Evolutionary conservation across 2,888 invertebrate genomes (phyloP).

Genomic region (Callinectes sapidus): DNA sequence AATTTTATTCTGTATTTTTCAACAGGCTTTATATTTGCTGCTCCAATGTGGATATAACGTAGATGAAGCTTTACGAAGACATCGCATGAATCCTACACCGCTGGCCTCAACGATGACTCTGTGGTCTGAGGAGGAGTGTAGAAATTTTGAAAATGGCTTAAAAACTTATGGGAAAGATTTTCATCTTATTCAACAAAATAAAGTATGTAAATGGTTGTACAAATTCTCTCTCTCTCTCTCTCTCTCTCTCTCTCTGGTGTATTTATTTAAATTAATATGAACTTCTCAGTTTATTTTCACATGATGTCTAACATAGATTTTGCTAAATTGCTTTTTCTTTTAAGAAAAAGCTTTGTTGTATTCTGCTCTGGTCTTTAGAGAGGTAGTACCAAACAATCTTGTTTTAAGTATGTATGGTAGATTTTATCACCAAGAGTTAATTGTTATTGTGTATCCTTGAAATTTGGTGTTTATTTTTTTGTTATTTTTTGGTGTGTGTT

Average conservation of each 20-base stretch:
- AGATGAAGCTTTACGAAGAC: constrained; percentile 87
- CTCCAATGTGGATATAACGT: constrained; percentile 95
- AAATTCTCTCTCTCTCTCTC: not conserved
- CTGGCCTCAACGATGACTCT: constrained; percentile 86
- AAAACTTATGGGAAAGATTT: constrained; percentile 97
- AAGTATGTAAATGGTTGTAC: constrained; percentile 79
- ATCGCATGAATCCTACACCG: constrained; percentile 75
- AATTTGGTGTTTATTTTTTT: not conserved
- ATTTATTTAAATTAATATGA: too few relatives aligned
- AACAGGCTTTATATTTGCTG: constrained; percentile 89
- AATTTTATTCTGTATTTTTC: constrained; percentile 49
- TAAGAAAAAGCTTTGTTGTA: too few relatives aligned
- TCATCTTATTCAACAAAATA: constrained; percentile 92
- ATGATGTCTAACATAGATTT: too few relatives aligned
- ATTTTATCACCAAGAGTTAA: too few relatives aligned
- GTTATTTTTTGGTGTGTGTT: not conserved
- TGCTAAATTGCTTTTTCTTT: too few relatives aligned
- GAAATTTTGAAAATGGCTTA: constrained; percentile 96
- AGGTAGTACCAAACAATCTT: too few relatives aligned
- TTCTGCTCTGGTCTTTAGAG: too few relatives aligned
- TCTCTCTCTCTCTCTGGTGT: not conserved
- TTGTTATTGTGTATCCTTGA: too few relatives aligned
- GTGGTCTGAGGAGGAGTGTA: constrained; percentile 98
- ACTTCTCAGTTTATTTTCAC: too few relatives aligned
- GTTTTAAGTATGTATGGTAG: too few relatives aligned